Base-by-base conservation (phyloP, 2,888 invertebrate species). In the Dryobotodes eremita region DNA sequence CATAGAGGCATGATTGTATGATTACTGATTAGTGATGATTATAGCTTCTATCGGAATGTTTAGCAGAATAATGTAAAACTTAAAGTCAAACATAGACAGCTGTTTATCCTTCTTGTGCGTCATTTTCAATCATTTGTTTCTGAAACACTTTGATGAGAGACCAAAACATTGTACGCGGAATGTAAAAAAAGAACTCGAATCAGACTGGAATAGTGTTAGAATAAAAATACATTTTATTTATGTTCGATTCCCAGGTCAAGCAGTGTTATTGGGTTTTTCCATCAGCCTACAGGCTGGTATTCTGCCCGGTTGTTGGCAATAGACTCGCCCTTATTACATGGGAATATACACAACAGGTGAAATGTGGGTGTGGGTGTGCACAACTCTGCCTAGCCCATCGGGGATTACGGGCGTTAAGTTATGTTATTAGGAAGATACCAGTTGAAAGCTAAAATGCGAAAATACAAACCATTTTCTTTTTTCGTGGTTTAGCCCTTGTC, bases 61-160 rank as follows among this genome's bases (percentile, higher is more conserved):
- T 75, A 77, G 31, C 53, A 61, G 26, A 76, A 42, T 26, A 66
- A 71, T 76, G 70, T 66, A 31, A 84, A 75, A 82, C 36, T 71
- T 31, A 48, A 73, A 74, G 15, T 69, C 59, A 86, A 84, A 86
- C 71, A 83, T 71, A 76, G 64, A 69, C 20, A 26, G 36, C 0
- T 82, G 86, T 82, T 86, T 77, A 69, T 71, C 31, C 15, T 57
- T 57, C n/a, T n/a, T 59, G 36, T 50, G 46, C 73, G 84, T 64
- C 77, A 77, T 53, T 71, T 59, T 53, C 59, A 70, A 71, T 62
- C 53, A 70, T 48, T 75, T 84, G 79, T 83, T 75, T 75, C 48
- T 48, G 50, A 53, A 75, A 65, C 69, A 78, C 76, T 78, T 77
- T 77, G 68, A 77, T 74, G 48, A 59, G 42, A 20, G 11, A 23